Conservation (phyloP, 37 sponge, comb jelly and placozoan genomes). For the Halichondria panicea region DNA sequence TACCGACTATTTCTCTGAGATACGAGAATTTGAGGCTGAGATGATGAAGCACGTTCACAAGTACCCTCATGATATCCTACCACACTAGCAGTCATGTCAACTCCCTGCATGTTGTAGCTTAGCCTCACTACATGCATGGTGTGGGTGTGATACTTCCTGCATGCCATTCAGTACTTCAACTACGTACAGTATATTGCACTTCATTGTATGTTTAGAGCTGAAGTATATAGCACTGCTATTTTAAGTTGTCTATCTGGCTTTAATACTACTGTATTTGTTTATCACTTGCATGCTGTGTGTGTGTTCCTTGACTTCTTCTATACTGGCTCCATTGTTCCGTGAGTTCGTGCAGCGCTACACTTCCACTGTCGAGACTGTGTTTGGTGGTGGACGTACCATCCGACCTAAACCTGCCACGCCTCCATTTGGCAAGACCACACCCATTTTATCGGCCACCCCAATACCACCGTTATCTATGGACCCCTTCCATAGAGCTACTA, state of each 20-base stretch:
- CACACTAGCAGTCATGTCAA: not conserved
- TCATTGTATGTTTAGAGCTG: not conserved
- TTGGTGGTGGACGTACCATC: conserved; percentile 37
- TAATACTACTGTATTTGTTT: too few relatives aligned
- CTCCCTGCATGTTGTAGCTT: not conserved
- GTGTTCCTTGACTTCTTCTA: conserved; percentile 2
- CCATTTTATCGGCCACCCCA: too few relatives aligned
- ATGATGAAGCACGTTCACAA: conserved; percentile 51
- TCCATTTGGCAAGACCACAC: too few relatives aligned
- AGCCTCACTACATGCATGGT: not conserved
- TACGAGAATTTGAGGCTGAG: conserved; percentile 69
- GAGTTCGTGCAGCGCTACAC: conserved; percentile 60
- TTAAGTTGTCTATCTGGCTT: not conserved
- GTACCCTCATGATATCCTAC: conserved; percentile 73
- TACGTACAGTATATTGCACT: not conserved
- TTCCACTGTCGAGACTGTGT: conserved; percentile 30
- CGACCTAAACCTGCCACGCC: conserved; percentile 15
- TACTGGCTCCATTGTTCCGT: conserved; percentile 59
- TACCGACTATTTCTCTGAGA: conserved; percentile 54
- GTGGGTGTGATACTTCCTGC: not conserved
- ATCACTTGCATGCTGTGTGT: too few relatives aligned
- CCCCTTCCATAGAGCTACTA: too few relatives aligned
- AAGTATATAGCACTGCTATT: not conserved
- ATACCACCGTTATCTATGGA: too few relatives aligned
- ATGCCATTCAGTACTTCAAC: not conserved